Evolutionary conservation across 2,888 invertebrate species (phyloP).

Genomic region (Cerastis leucographa): DNA sequence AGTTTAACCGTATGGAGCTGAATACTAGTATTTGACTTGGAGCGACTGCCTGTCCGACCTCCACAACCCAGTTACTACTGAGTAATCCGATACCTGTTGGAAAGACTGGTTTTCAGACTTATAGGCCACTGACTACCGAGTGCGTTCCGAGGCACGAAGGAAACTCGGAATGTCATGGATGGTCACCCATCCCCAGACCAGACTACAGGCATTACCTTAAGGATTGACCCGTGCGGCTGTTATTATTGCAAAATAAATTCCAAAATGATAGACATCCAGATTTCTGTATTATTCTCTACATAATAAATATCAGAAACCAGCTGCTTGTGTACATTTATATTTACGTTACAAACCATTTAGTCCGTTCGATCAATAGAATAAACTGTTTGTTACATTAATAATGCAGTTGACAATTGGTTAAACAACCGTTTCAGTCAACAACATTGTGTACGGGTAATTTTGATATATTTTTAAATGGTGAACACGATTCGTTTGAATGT

Average conservation of each 20-base stretch:
- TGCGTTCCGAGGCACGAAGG: not conserved
- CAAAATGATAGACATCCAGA: not conserved
- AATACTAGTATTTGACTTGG: not conserved
- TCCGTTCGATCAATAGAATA: constrained; percentile 5
- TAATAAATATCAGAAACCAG: not conserved
- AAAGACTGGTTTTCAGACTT: not conserved
- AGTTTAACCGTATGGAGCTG: not conserved
- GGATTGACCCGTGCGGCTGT: not conserved
- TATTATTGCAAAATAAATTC: not conserved
- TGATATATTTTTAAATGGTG: not conserved
- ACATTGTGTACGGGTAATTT: constrained; percentile 33
- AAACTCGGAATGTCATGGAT: not conserved
- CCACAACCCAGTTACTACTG: not conserved
- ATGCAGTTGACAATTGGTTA: constrained; percentile 26
- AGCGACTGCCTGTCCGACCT: not conserved
- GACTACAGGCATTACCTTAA: not conserved
- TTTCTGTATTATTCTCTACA: not conserved
- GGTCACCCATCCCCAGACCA: not conserved
- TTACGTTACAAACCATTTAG: constrained; percentile 23
- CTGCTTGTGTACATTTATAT: constrained; percentile 21
- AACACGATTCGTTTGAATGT: not conserved
- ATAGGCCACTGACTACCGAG: not conserved
- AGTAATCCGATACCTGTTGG: not conserved
- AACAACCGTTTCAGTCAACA: constrained; percentile 19
- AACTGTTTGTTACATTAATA: constrained; percentile 47